Evolutionary conservation across 2,113 vertebrate genomes (phyloP).

Genomic region (Piliocolobus tephrosceles): DNA sequence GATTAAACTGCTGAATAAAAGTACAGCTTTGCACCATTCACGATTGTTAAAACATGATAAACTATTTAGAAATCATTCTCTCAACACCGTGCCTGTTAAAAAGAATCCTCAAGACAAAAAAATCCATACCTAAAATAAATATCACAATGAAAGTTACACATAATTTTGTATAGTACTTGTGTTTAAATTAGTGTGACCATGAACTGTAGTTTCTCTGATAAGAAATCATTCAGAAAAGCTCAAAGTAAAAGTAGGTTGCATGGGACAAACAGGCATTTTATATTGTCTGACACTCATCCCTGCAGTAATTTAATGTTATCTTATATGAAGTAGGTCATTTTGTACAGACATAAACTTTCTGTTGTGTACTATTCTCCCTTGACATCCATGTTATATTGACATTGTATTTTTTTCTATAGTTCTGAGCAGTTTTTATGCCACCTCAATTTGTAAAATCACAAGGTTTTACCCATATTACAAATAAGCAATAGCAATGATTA

Average conservation of each 20-base stretch:
- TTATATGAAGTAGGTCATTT: conserved; percentile 49
- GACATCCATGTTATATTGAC: not conserved
- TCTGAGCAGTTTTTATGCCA: not conserved
- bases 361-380: not conserved
- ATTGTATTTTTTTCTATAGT: not conserved
- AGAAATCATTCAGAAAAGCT: not conserved
- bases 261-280: conserved; percentile 21
- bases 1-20: not conserved
- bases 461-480: not conserved
- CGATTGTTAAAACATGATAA: not conserved
- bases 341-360: conserved; percentile 5
- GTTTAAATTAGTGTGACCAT: not conserved
- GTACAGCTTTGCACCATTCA: not conserved
- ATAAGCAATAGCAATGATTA: not conserved
- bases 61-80: not conserved
- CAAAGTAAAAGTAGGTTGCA: not conserved
- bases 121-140: not conserved
- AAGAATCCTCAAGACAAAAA: conserved; percentile 10
- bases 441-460: not conserved
- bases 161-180: not conserved
- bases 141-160: not conserved
- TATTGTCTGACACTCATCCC: not conserved
- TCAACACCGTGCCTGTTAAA: not conserved
- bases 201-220: not conserved
- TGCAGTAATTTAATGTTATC: conserved; percentile 28